Conservation (phyloP, 2,113 vertebrate genomes). For the Naja naja region DNA sequence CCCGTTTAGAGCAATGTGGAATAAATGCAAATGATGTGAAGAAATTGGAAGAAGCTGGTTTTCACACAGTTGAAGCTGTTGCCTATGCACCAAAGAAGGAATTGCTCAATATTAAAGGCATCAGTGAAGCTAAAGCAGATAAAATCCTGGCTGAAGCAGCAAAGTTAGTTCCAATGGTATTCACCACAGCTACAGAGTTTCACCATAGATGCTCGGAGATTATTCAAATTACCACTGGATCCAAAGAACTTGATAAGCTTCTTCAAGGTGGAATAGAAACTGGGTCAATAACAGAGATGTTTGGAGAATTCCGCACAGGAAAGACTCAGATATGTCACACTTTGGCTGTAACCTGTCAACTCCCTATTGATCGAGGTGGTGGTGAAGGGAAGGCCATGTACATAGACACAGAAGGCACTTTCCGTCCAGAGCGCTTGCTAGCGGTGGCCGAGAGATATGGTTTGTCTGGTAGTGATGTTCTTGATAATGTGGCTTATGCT, state of each 20-base stretch:
- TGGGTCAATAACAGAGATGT: conserved; percentile 97
- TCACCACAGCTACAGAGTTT: conserved; percentile 96
- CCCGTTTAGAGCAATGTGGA: conserved; percentile 91
- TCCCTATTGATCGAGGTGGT: conserved; percentile 93
- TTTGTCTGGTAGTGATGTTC: conserved; percentile 90
- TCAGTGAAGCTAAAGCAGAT: conserved; percentile 96
- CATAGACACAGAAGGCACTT: conserved; percentile 95
- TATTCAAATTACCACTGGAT: conserved; percentile 97
- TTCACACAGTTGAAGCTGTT: conserved; percentile 95
- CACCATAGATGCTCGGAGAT: conserved; percentile 95
- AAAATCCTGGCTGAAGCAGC: conserved; percentile 92
- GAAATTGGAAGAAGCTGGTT: conserved; percentile 94
- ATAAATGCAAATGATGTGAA: conserved; percentile 92
- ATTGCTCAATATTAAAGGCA: conserved; percentile 94
- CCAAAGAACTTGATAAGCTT: conserved; percentile 95
- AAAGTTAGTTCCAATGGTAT: conserved; percentile 95
- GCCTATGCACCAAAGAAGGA: conserved; percentile 97
- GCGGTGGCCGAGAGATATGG: conserved; percentile 95
- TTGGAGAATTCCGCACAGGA: conserved; percentile 95
- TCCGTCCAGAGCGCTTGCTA: conserved; percentile 91
- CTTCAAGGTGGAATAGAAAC: conserved; percentile 96
- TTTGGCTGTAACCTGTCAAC: conserved; percentile 93
- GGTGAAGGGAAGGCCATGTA: conserved; percentile 99
- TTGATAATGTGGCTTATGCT: conserved; percentile 94
- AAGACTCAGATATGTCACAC: conserved; percentile 98